Conservation (phyloP, 2,113 vertebrate species). For the Zosterops pallidus region DNA sequence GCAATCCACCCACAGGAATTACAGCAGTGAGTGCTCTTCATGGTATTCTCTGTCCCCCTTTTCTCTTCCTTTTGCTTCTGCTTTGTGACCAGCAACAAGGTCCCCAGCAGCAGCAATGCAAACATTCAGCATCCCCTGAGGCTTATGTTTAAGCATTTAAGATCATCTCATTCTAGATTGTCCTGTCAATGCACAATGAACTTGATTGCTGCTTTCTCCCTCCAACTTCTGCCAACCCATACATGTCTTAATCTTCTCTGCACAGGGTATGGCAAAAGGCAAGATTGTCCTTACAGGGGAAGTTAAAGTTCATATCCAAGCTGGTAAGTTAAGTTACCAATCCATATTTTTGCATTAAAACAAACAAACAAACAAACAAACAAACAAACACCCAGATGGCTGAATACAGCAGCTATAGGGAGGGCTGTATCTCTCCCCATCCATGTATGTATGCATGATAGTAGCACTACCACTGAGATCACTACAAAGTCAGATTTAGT, state of each 20-base stretch:
- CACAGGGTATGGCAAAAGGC: slow-evolving; percentile 79
- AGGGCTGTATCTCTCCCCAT: not conserved
- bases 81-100: not conserved
- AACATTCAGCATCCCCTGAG: not conserved
- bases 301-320: slow-evolving; percentile 22
- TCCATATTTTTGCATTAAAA: not conserved
- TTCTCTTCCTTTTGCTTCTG: not conserved
- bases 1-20: not conserved
- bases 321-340: not conserved
- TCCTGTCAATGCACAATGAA: rapidly evolving
- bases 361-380: too few relatives aligned
- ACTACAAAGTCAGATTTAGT: not conserved
- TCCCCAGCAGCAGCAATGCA: not conserved
- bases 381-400: not conserved
- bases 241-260: not conserved
- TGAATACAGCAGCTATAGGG: not conserved
- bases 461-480: not conserved
- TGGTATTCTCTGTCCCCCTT: not conserved
- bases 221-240: not conserved
- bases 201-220: not conserved
- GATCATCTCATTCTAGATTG: not conserved
- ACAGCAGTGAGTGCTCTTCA: not conserved
- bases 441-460: not conserved
- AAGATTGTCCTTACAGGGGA: slow-evolving; percentile 72
- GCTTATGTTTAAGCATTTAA: not conserved